phyloP scores from a whole-genome alignment of 2,797 vertebrate genomes.

The Merluccius polli region DNA sequence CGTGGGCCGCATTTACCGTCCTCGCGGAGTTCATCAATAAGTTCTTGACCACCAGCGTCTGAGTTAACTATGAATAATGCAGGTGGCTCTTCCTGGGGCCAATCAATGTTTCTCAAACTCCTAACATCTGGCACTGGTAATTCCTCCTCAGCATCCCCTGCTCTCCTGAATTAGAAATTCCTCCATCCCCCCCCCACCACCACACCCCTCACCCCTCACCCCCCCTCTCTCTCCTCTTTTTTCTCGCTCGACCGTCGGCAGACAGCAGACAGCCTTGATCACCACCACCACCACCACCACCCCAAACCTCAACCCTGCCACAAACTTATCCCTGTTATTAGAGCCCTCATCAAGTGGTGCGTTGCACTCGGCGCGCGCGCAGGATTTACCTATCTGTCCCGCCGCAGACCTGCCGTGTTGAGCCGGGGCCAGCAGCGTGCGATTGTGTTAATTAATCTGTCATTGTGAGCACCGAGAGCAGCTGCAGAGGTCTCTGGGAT shows the following conservation, averaged over 20 bases:
- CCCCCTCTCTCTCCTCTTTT: background rate
- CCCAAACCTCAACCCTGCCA: constrained; percentile 30
- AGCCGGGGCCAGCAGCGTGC: constrained; percentile 92
- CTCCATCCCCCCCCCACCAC: constrained; percentile 18
- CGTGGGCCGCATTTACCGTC: constrained; percentile 68
- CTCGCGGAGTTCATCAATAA: constrained; percentile 72
- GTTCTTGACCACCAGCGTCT: constrained; percentile 50
- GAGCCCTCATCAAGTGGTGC: constrained; percentile 74
- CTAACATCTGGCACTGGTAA: constrained; percentile 74
- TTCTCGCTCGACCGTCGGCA: constrained; percentile 47
- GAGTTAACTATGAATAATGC: constrained; percentile 72
- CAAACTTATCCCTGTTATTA: constrained; percentile 72
- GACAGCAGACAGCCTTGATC: constrained; percentile 67
- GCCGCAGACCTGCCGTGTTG: constrained; percentile 93
- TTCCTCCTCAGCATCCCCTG: constrained; percentile 69
- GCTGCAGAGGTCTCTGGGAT: constrained; percentile 94
- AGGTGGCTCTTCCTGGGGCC: constrained; percentile 69
- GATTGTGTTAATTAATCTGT: constrained; percentile 99
- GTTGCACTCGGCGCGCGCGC: constrained; percentile 79
- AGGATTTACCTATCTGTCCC: constrained; percentile 99
- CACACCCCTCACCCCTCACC: background rate
- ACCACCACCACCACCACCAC: constrained; percentile 48
- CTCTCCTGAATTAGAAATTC: constrained; percentile 73
- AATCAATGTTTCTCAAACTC: constrained; percentile 76
- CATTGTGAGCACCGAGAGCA: constrained; percentile 94